Evolutionary conservation across 2,888 invertebrate genomes (phyloP), one percentile per base, ranked within the genome.

Genomic region (Watsonalla cultraria): DNA sequence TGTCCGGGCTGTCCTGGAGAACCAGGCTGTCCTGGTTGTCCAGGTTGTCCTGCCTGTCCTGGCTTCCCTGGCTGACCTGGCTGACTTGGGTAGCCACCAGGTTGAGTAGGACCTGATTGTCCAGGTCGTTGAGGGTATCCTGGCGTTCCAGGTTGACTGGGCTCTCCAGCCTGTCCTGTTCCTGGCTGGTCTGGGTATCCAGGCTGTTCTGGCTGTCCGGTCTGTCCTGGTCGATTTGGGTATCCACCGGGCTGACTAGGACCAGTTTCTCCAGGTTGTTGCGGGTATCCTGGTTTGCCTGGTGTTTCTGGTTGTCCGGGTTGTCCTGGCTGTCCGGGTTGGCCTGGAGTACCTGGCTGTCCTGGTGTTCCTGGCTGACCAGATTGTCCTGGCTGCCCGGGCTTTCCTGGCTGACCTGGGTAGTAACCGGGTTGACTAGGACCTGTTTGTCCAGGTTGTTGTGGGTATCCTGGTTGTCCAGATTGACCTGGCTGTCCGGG

Each of bases 221-320:
- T 51, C 9, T 59, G 47, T n/a, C 61, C 62, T 7, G 61, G 62
- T 9, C 7, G 35, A 6, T 35, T 5, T 60, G 61, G 56, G 15
- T 59, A 45, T 35, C 35, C 35, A 0, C 65, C 64, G 0, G 61
- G 60, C 5, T 57, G 52, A 0, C 72, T 66, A 49, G 72, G 55
- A 6, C 78, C 80, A 0, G 83, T 76, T 0, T 66, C 54, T 7
- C 80, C 76, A 1, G 67, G 67, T 1, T 64, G 9, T 0, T 84
- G 85, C 9, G 92, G 92, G 8, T 74, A 81, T 45, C 88, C 91
- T 0, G 93, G 93, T 33, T 56, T 15, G 5, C 64, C 71, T 2
- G 59, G 60, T 8, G 53, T 24, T 0, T 82, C 83, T 9, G 71
- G 65, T 24, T 63, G 51, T 6, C 76, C 73, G 14, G 76, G 71